Evolutionary conservation across 1,140 invertebrate species (phyloP).

Genomic region (Rhysida immarginata): DNA sequence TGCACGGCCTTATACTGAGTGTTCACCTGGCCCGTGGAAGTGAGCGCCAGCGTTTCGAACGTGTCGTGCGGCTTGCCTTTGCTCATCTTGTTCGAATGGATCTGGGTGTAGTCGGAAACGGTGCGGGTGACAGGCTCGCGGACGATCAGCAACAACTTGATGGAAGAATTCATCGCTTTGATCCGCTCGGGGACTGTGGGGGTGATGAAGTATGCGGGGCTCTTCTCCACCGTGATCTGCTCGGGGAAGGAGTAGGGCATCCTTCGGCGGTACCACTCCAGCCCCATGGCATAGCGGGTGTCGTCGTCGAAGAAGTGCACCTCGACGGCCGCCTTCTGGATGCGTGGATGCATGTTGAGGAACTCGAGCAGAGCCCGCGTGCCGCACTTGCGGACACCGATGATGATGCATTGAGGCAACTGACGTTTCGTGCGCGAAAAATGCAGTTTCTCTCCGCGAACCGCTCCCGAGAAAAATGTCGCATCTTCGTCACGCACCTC

Average conservation of each 20-base stretch:
- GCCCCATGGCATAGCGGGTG: conserved; percentile 27
- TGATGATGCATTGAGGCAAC: conserved; percentile 33
- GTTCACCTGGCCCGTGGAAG: conserved; percentile 20
- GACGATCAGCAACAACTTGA: conserved; percentile 38
- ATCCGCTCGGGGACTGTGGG: conserved; percentile 26
- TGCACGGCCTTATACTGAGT: conserved; percentile 20
- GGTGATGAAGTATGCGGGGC: conserved; percentile 34
- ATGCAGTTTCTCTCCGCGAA: conserved; percentile 11
- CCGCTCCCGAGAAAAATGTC: conserved; percentile 2
- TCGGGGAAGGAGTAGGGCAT: conserved; percentile 34
- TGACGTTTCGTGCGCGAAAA: conserved; percentile 17
- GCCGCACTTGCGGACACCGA: conserved; percentile 34
- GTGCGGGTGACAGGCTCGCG: conserved; percentile 39
- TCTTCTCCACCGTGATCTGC: conserved; percentile 37
- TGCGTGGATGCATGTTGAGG: conserved; percentile 28
- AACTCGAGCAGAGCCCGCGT: conserved; percentile 34
- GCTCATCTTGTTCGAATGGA: conserved; percentile 18
- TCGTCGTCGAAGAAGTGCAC: conserved; percentile 35
- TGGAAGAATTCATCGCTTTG: conserved; percentile 33
- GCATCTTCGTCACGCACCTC: neutral
- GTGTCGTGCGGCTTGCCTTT: conserved; percentile 15
- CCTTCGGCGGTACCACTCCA: conserved; percentile 32
- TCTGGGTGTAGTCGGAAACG: conserved; percentile 39
- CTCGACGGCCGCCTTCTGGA: conserved; percentile 28
- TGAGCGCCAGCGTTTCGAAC: conserved; percentile 20